Evolutionary conservation across 2,797 vertebrate species (phyloP).

Genomic region (Melanotaenia trifasciata): DNA sequence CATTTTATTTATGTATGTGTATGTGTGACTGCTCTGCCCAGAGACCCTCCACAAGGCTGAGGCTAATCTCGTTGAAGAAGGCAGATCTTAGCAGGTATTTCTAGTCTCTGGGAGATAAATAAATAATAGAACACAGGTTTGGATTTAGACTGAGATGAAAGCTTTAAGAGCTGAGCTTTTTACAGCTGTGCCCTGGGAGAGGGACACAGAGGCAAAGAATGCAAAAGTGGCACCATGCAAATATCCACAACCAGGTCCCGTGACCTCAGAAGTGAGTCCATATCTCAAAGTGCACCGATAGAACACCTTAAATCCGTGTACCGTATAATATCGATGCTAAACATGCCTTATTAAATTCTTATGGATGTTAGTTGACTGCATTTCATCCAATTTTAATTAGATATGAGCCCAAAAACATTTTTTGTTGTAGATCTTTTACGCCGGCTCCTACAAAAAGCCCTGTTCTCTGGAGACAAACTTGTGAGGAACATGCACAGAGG

Average conservation of each 20-base stretch:
- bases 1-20: slow-evolving; percentile 19
- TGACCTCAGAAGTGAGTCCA: slow-evolving; percentile 16
- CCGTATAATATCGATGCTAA: slow-evolving; percentile 30
- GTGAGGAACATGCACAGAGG: slow-evolving; percentile 39
- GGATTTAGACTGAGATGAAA: slow-evolving; percentile 68
- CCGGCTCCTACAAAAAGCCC: slow-evolving; percentile 10
- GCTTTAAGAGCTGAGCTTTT: slow-evolving; percentile 66
- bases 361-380: slow-evolving; percentile 35
- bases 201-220: slow-evolving; percentile 13
- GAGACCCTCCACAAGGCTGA: slow-evolving; percentile 53
- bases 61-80: slow-evolving; percentile 59
- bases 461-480: slow-evolving; percentile 26
- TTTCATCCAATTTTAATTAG: slow-evolving; percentile 54
- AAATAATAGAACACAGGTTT: slow-evolving; percentile 72
- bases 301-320: slow-evolving; percentile 23
- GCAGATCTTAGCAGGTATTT: slow-evolving; percentile 69
- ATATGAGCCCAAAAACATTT: slow-evolving; percentile 21
- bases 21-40: slow-evolving; percentile 36
- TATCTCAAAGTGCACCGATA: slow-evolving; percentile 16
- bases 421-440: slow-evolving; percentile 22
- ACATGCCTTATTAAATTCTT: slow-evolving; percentile 31
- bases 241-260: slow-evolving; percentile 21
- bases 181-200: slow-evolving; percentile 55
- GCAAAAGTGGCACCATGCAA: slow-evolving; percentile 41
- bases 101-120: slow-evolving; percentile 71